Base-by-base conservation (phyloP, 2,797 vertebrate species). In the Melopsittacus undulatus region DNA sequence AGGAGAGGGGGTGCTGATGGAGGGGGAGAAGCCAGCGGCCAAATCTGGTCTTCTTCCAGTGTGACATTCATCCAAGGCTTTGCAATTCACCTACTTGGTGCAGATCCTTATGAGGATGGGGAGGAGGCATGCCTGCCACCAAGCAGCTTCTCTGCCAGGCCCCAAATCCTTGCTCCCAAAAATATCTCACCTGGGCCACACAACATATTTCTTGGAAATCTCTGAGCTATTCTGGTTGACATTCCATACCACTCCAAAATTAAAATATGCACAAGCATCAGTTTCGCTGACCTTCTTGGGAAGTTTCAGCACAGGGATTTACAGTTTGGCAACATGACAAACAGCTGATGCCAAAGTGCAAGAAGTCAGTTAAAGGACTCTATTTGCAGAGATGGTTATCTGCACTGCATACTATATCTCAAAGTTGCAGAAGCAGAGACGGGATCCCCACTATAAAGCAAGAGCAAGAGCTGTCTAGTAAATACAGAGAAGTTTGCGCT, bases 101-200 rank as follows among this genome's bases (percentile, higher is more conserved):
- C 49, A 88, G 42, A n/a, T 38, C 24, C 17, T 52, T 7, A 1
- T 1, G 2, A 88, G 7, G 10, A 69, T 0, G 0, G 10, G 56
- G 40, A 89, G 15, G 32, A 81, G 23, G 16, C 0, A 0, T 7
- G 21, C 32, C 57, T 68, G 36, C 45, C 52, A 68, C 45, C 14
- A 3, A 11, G 49, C 49, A 86, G 34, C 40, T 87, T 49, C 34
- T 80, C 62, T 77, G 72, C 21, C 38, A 72, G 79, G 76, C n/a
- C 32, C 8, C 36, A 67, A 45, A 59, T 67, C 22, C 9, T n/a
- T 4, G 3, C 24, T 85, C 19, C 11, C 61, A 23, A 10, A 56
- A 84, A 18, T 15, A 69, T 7, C 78, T 89, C 40, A 72, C 52
- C 51, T 52, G 29, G 8, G 16, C 27, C 40, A 59, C 0, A 1